Percentiles rank a stretch among this genome's conserved stretches.
Conservation (phyloP, 2,888 invertebrate species). For the Agonopterix arenella region DNA sequence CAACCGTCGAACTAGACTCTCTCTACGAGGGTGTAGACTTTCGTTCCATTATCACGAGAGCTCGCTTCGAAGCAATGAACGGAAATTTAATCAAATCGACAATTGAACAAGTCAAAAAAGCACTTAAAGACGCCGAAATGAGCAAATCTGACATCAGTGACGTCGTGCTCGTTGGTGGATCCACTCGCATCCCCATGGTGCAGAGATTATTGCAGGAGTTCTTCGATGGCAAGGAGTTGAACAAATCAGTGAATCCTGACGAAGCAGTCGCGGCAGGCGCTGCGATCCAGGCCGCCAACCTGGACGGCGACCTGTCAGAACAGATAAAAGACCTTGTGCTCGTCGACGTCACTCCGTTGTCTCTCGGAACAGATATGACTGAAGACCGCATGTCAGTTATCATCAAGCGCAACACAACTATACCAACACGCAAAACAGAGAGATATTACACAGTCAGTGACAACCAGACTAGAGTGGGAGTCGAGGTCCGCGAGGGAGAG, state of each 20-base stretch:
- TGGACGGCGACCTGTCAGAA: slow-evolving; percentile 32
- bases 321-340: slow-evolving; percentile 34
- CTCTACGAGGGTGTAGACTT: slow-evolving; percentile 46
- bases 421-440: slow-evolving; percentile 79
- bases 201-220: slow-evolving; percentile 34
- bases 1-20: slow-evolving; percentile 36
- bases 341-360: slow-evolving; percentile 58
- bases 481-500: slow-evolving; percentile 83
- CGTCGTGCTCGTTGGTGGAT: slow-evolving; percentile 51
- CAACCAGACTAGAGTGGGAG: slow-evolving; percentile 82
- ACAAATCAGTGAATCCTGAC: slow-evolving; percentile 46
- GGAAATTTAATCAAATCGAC: slow-evolving; percentile 51
- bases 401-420: slow-evolving; percentile 79
- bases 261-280: slow-evolving; percentile 58
- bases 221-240: slow-evolving; percentile 35
- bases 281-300: slow-evolving; percentile 51
- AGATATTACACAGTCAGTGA: slow-evolving; percentile 85
- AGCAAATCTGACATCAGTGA: slow-evolving; percentile 37
- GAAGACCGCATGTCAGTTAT: slow-evolving; percentile 85
- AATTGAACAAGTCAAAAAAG: slow-evolving; percentile 32
- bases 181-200: slow-evolving; percentile 54
- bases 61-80: slow-evolving; percentile 50
- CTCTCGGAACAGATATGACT: slow-evolving; percentile 83
- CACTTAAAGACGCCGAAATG: slow-evolving; percentile 37
- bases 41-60: slow-evolving; percentile 31